phyloP scores from a whole-genome alignment of 1,140 invertebrate genomes.

The Ostrea denselamellosa region DNA sequence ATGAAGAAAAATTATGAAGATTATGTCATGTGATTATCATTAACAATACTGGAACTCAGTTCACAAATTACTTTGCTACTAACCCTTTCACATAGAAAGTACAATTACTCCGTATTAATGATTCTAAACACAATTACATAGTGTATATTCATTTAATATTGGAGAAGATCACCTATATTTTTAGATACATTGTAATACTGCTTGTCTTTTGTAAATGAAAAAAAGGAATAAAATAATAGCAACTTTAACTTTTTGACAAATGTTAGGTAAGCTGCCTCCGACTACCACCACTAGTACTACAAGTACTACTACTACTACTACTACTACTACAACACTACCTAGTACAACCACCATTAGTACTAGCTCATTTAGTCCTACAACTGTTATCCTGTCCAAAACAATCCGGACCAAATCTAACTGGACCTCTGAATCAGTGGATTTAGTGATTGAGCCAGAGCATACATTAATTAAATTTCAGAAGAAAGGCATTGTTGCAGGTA shows the following conservation, averaged over 20 bases:
- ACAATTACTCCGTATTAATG: too few species aligned
- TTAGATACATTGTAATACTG: too few species aligned
- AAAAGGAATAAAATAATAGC: too few species aligned
- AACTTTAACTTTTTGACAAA: conserved; percentile 14
- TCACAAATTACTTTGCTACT: too few species aligned
- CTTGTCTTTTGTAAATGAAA: too few species aligned
- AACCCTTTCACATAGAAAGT: too few species aligned
- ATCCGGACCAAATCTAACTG: not conserved
- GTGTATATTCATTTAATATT: too few species aligned
- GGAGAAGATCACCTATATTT: too few species aligned
- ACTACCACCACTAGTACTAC: conserved; percentile 2
- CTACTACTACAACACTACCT: not conserved
- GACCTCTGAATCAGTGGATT: not conserved
- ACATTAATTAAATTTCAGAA: not conserved
- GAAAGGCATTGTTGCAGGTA: conserved; percentile 11
- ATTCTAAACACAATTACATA: too few species aligned
- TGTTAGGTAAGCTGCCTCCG: conserved; percentile 16
- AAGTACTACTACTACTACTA: not conserved
- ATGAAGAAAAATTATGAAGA: too few species aligned
- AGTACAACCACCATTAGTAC: conserved; percentile 1
- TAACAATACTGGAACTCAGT: too few species aligned
- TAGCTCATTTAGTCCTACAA: not conserved
- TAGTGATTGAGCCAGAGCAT: not conserved
- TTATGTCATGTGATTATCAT: too few species aligned
- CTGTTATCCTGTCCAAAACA: not conserved